These are phyloP conservation scores for Cantharis lateralis DNA, from an alignment of 2,888 invertebrate species.

Conservation along the genomic window DNA sequence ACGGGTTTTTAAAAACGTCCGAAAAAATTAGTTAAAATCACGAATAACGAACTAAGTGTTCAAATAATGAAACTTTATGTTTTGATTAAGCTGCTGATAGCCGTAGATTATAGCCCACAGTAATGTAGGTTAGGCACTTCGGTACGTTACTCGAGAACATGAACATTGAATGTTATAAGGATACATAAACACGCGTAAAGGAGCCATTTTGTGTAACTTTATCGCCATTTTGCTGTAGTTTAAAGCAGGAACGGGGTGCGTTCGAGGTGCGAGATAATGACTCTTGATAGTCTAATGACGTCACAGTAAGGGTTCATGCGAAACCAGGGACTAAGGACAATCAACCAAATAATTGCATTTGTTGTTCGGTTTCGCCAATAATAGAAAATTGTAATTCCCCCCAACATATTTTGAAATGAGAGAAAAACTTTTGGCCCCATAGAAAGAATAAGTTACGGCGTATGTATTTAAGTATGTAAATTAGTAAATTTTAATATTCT, in stretches of 20 bases:
- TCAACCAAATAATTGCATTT: conserved; percentile 30
- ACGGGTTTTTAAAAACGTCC: background rate
- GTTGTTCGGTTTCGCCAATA: conserved; percentile 28
- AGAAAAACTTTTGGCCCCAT: background rate
- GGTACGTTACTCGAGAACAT: conserved; percentile 48
- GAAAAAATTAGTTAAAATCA: conserved; percentile 31
- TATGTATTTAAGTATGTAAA: background rate
- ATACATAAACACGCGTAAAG: conserved; percentile 57
- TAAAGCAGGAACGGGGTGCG: conserved; percentile 49
- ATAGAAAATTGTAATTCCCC: conserved; percentile 21
- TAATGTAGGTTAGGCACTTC: conserved; percentile 47
- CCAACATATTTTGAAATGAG: background rate
- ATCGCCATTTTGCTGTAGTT: conserved; percentile 54
- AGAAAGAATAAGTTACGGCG: background rate
- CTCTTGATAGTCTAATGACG: conserved; percentile 53
- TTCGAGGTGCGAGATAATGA: conserved; percentile 55
- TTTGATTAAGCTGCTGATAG: conserved; percentile 47
- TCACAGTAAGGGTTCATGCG: conserved; percentile 35
- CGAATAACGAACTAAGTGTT: conserved; percentile 37
- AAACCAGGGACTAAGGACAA: conserved; percentile 33
- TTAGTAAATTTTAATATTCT: conserved; percentile 28
- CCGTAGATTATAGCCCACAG: conserved; percentile 45
- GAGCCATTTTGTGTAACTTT: conserved; percentile 56
- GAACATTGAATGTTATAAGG: conserved; percentile 51
- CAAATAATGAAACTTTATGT: conserved; percentile 37